Base-by-base conservation (phyloP, 2,888 invertebrate genomes). In the Drosophila helvetica region DNA sequence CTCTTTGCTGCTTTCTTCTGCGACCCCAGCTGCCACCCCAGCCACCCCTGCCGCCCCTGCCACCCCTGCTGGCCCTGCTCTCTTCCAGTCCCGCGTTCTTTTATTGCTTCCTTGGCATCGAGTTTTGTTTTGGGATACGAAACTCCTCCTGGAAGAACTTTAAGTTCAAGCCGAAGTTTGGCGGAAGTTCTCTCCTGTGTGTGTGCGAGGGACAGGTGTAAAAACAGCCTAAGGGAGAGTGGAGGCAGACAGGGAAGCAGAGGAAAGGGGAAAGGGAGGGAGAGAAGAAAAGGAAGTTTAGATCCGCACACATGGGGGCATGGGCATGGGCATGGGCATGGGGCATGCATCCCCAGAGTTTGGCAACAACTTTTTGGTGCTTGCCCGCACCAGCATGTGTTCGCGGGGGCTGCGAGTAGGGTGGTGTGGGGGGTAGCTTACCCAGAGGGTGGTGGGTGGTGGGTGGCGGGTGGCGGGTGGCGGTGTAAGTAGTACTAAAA, bases 261-360 rank as follows among this genome's bases (percentile, higher is more conserved):
- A 15, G 10, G 5, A 9, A 15, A 8, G 12, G 12, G 15, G n/a
- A 5, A 2, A 18, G 43, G 15, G 2, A 45, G 25, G 12, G 18
- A 9, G 18, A 12, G 15, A 17, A 19, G 18, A 12, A 33, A 18
- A 46, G 46, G 55, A 46, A 71, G 55, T 68, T 54, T 60, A 18
- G 46, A 43, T 12, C 53, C 12, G 68, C 65, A 22, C 22, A 27
- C 52, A 19, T n/a, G n/a, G n/a, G n/a, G n/a, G n/a, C n/a, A n/a
- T n/a, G n/a, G n/a, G n/a, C n/a, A n/a, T n/a, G n/a, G n/a, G n/a
- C n/a, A n/a, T n/a, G n/a, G n/a, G n/a, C n/a, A 33, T 57, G 60
- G 60, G 65, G 67, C 17, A 18, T 19, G 72, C 59, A 62, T 59
- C 19, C 64, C 51, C 54, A 57, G 60, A 71, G 68, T 80, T 77